Conservation (phyloP, 2,797 vertebrate genomes). For the Oceanodroma leucorhoa region DNA sequence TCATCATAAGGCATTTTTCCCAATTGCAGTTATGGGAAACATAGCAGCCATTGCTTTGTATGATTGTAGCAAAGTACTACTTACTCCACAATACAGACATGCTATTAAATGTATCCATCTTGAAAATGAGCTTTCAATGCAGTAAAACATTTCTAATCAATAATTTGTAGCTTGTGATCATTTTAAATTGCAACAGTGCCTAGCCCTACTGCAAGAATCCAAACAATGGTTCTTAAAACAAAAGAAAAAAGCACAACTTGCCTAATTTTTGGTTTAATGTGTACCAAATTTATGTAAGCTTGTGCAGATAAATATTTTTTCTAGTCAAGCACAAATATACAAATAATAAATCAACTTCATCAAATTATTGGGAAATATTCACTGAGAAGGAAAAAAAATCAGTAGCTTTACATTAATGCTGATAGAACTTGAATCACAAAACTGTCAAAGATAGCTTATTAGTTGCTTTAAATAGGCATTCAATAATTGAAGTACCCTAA, state of each 20-base stretch:
- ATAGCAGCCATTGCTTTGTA: not conserved
- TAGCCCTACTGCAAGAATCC: not conserved
- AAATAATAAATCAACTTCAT: conserved; percentile 15
- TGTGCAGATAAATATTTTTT: not conserved
- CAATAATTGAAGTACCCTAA: conserved; percentile 32
- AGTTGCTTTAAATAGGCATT: conserved; percentile 50
- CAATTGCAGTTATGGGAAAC: not conserved
- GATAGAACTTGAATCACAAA: not conserved
- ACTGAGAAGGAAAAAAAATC: not conserved
- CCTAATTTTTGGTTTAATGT: not conserved
- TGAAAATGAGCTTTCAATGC: not conserved
- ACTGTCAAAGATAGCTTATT: conserved; percentile 29
- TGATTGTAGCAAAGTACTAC: not conserved
- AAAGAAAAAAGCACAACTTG: not conserved
- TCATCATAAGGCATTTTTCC: not conserved
- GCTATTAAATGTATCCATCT: not conserved
- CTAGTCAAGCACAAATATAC: conserved; percentile 21
- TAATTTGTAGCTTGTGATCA: not conserved
- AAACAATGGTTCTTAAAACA: not conserved
- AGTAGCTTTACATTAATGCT: not conserved
- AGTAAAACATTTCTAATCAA: not conserved
- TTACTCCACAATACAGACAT: not conserved
- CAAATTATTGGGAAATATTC: not conserved
- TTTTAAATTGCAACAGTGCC: not conserved
- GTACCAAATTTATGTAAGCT: not conserved